Base-by-base conservation (phyloP, 2,113 vertebrate species). In the Oplegnathus fasciatus region DNA sequence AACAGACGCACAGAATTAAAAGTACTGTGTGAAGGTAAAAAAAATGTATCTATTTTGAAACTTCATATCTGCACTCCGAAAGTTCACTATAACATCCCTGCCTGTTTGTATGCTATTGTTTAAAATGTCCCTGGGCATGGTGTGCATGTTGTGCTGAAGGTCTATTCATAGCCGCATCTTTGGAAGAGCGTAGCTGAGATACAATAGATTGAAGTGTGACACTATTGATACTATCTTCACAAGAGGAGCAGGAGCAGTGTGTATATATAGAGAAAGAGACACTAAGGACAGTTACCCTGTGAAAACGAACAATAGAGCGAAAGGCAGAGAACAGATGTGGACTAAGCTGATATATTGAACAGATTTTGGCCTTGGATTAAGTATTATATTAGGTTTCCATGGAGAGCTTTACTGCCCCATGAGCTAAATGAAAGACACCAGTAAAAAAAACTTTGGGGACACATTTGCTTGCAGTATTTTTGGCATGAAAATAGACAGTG, bases 381-480 rank as follows among this genome's bases (percentile, higher is more conserved):
- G 24, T 67, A 40, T 72, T 64, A 24, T 60, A 71, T 78, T 46
- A 55, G 30, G 34, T 81, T 74, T 71, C 77, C 28, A 66, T 44
- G 52, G 48, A 76, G 67, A 55, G 61, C 20, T 84, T 76, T 46
- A 46, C 65, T 70, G 26, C 18, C 22, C 7, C 66, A 0, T 64
- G n/a, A 84, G 26, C 58, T 67, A 32, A 84, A 71, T 69, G 6
- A 60, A 34, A 58, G 26, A 28, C 54, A 68, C 18, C 1, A 22
- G 9, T 37, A 13, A 76, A 0, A 42, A 64, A 55, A 40, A 55
- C 61, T 37, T 61, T 40, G 14, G 26, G 24, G 44, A 77, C 22
- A 54, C 24, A 50, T 54, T 34, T 52, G 75, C 26, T 58, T 82
- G 3, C 48, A 57, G 3, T 30, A 50, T 70, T 80, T 61, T 50